A percentile compares a stretch with the other conserved stretches of the same genome.
These are phyloP conservation scores for Protobothrops mucrosquamatus DNA, from an alignment of 2,113 vertebrate species.

Conservation along the genomic window DNA sequence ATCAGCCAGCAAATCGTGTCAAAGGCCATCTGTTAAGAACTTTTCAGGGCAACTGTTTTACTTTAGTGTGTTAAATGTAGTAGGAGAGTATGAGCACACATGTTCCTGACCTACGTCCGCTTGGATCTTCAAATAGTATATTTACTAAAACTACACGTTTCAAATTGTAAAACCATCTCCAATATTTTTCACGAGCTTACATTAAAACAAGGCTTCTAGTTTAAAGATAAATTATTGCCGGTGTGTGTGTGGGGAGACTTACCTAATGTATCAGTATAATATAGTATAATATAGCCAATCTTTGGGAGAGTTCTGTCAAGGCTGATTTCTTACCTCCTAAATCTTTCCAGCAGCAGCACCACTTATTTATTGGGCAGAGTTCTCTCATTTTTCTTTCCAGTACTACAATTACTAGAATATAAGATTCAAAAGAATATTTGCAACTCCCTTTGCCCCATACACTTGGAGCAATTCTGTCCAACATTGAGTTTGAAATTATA, in stretches of 20 bases:
- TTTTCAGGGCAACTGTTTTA: neutral
- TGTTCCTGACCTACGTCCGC: neutral
- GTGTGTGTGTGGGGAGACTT: neutral
- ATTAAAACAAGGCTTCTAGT: neutral
- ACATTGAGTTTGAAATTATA: neutral
- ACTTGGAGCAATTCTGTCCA: neutral
- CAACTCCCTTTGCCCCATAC: neutral
- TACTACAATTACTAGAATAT: neutral
- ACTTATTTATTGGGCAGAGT: neutral
- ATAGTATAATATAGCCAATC: neutral
- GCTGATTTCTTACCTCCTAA: neutral
- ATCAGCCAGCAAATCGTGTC: neutral
- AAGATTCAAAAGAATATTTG: neutral
- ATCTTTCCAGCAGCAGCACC: neutral
- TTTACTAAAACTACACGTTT: neutral
- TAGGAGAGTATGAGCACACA: too few relatives aligned
- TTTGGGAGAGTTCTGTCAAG: neutral
- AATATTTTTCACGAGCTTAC: neutral
- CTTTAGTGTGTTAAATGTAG: too few relatives aligned
- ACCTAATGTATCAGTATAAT: neutral
- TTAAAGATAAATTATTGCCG: neutral
- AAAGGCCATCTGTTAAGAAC: neutral
- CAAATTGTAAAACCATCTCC: neutral
- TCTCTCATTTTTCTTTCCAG: neutral
- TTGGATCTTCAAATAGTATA: neutral